phyloP scores from a whole-genome alignment of 30 jellyfish, hydroid and myxozoan genomes.

The Rhopilema esculentum region DNA sequence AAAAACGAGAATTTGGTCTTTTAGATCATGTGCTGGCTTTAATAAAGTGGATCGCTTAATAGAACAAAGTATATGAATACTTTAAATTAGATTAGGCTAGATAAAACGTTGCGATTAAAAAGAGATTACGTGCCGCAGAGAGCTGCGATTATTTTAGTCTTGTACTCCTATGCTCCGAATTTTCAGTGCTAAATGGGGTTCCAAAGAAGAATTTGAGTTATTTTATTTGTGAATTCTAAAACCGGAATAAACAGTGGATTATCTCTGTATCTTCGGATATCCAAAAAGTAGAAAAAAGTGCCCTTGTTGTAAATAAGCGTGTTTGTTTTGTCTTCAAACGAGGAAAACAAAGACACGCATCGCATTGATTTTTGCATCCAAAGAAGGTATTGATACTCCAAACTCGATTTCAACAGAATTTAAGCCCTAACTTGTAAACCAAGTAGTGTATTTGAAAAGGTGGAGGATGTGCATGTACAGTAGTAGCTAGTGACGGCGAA shows the following conservation, averaged over 20 bases:
- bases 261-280: background rate
- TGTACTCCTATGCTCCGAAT: background rate
- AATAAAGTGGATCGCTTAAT: slow-evolving; percentile 61
- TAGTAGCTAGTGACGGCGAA: too few species aligned
- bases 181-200: slow-evolving; percentile 22
- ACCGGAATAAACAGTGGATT: slow-evolving; percentile 52
- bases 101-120: slow-evolving; percentile 49
- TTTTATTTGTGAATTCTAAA: slow-evolving; percentile 4
- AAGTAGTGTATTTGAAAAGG: too few species aligned
- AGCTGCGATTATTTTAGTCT: slow-evolving; percentile 23
- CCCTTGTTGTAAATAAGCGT: background rate
- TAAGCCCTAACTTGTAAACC: too few species aligned
- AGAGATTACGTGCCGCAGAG: slow-evolving; percentile 28
- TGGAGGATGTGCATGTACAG: too few species aligned
- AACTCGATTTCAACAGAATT: too few species aligned
- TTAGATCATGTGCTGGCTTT: slow-evolving; percentile 44
- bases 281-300: background rate
- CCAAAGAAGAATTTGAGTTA: slow-evolving; percentile 21
- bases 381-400: too few species aligned
- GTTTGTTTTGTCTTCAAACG: too few species aligned
- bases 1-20: slow-evolving; percentile 29
- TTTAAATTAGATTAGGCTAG: slow-evolving; percentile 58
- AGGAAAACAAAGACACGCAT: too few species aligned
- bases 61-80: slow-evolving; percentile 34
- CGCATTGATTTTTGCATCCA: too few species aligned